Conservation (phyloP, 2,113 vertebrate genomes). For the pig (Sus scrofa) region DNA sequence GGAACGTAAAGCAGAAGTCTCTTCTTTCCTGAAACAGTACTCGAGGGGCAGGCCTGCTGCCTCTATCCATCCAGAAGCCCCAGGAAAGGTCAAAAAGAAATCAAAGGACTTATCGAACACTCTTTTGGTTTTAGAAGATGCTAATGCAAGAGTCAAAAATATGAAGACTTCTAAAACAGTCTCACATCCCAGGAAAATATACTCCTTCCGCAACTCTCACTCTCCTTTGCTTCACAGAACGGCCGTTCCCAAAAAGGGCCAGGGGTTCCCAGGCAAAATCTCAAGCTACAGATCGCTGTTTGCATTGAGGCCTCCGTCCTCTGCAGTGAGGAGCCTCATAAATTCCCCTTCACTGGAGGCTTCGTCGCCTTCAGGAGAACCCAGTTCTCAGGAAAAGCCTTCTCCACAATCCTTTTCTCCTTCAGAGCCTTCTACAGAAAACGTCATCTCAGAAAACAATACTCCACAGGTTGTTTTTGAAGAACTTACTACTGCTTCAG, state of each 20-base stretch:
- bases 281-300: neutral
- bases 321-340: slow-evolving; percentile 14
- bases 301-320: neutral
- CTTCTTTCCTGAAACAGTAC: neutral
- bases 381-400: neutral
- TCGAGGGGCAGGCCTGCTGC: neutral
- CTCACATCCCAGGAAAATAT: neutral
- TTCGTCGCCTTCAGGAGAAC: neutral
- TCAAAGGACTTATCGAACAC: neutral
- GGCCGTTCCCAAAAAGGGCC: neutral
- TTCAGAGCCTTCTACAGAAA: neutral
- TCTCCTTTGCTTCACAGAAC: neutral
- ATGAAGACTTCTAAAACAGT: neutral
- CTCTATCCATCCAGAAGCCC: neutral
- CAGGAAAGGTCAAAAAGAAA: neutral
- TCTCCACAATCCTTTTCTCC: neutral
- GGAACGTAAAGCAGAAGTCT: neutral
- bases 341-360: neutral
- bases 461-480: neutral
- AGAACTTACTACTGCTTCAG: neutral
- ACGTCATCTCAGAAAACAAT: no score
- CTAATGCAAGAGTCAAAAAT: neutral
- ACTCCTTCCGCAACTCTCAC: neutral
- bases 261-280: neutral
- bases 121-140: slow-evolving; percentile 7